A percentile compares a stretch with the other conserved stretches of the same genome.
Conservation (phyloP, 2,113 vertebrate species). For the cat (Felis catus) region F.catus_Fca126_mat1.0 CM031415.1:68213501-68214000, state of each 20-base stretch:
- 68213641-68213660: fast-evolving
- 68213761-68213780: not conserved
- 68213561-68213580: too few relatives aligned
- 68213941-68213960: not conserved
- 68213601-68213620: too few relatives aligned
- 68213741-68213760: not conserved
- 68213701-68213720: too few relatives aligned
- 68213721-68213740: not conserved
- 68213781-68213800: not conserved
- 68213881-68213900: not conserved
- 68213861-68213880: not conserved
- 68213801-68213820: not conserved
- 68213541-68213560: too few relatives aligned
- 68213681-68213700: too few relatives aligned
- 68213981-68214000: not conserved
- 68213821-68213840: not conserved
- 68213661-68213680: too few relatives aligned
- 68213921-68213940: not conserved
- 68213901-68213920: not conserved
- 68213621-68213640: too few relatives aligned
- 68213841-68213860: not conserved
- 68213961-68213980: not conserved
- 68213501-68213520: too few relatives aligned
- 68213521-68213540: too few relatives aligned
- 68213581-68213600: too few relatives aligned